Percentiles rank a stretch among this genome's conserved stretches.
Evolutionary conservation across 2,113 vertebrate genomes (phyloP).

Genomic region (Carassius gibelio): DNA sequence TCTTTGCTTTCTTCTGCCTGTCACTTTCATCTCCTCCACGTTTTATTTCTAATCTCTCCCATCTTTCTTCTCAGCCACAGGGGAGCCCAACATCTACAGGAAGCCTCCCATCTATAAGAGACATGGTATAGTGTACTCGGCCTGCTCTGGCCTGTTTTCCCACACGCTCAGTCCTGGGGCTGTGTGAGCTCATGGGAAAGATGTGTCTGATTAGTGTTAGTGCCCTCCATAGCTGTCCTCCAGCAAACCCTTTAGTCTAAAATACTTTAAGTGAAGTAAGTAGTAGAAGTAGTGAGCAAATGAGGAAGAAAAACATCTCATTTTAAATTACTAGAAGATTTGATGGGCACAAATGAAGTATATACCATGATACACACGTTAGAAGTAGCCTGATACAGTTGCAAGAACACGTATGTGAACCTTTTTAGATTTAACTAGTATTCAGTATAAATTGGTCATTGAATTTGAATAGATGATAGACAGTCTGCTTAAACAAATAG

Average conservation of each 20-base stretch:
- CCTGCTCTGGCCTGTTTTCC: constrained; percentile 66
- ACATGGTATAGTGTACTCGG: constrained; percentile 86
- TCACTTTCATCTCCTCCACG: constrained; percentile 62
- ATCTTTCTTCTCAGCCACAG: constrained; percentile 82
- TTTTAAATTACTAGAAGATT: not conserved
- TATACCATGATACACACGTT: too few relatives aligned
- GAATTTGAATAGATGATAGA: too few relatives aligned
- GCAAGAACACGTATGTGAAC: too few relatives aligned
- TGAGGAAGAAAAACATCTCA: not conserved
- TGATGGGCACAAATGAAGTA: too few relatives aligned
- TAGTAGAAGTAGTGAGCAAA: not conserved
- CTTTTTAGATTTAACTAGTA: too few relatives aligned
- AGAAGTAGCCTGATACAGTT: too few relatives aligned
- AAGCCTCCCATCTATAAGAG: constrained; percentile 98
- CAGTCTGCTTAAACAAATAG: too few relatives aligned
- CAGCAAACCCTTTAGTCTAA: not conserved
- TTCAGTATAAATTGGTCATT: too few relatives aligned
- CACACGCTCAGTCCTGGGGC: constrained; percentile 29
- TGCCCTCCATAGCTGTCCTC: constrained; percentile 8
- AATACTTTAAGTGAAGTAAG: not conserved
- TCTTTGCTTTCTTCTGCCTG: constrained; percentile 26
- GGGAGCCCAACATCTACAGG: constrained; percentile 97
- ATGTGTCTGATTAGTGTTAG: constrained; percentile 38
- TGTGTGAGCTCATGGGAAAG: constrained; percentile 40
- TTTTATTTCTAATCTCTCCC: constrained; percentile 66